phyloP scores from a whole-genome alignment of 2,888 invertebrate species.

The Cryptosula pallasiana region DNA sequence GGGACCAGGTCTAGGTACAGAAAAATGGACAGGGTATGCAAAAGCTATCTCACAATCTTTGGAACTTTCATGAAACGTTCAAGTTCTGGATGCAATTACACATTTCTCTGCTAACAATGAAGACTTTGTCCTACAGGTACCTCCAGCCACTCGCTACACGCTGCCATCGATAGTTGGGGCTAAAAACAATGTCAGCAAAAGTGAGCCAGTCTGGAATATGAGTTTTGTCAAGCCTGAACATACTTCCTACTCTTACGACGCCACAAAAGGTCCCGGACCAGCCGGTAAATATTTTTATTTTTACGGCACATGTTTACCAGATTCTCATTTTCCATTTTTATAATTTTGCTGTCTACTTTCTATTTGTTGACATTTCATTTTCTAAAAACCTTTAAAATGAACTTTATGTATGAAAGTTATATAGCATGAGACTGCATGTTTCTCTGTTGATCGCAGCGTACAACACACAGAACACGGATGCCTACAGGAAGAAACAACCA shows the following conservation, averaged over 20 bases:
- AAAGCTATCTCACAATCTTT: too few relatives aligned
- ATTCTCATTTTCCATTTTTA: neutral
- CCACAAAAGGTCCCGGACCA: slow-evolving; percentile 14
- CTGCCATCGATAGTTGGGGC: slow-evolving; percentile 12
- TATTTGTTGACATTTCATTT: too few relatives aligned
- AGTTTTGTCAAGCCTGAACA: slow-evolving; percentile 20
- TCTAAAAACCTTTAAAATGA: too few relatives aligned
- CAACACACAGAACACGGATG: slow-evolving; percentile 14
- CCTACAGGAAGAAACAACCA: slow-evolving; percentile 30
- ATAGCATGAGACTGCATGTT: too few relatives aligned
- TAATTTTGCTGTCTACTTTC: too few relatives aligned
- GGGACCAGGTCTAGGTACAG: slow-evolving; percentile 18
- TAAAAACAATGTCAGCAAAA: slow-evolving; percentile 15
- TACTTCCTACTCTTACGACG: slow-evolving; percentile 13
- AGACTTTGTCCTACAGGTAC: too few relatives aligned
- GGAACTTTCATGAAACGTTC: too few relatives aligned
- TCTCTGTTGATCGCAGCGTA: slow-evolving; percentile 8
- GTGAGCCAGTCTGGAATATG: slow-evolving; percentile 22
- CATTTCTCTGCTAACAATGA: too few relatives aligned
- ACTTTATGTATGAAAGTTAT: too few relatives aligned
- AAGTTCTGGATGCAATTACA: too few relatives aligned
- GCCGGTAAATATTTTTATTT: slow-evolving; percentile 1
- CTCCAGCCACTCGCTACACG: neutral
- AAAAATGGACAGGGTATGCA: neutral
- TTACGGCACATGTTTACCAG: neutral